phyloP scores from a whole-genome alignment of 2,888 invertebrate genomes.

The Dysmachus trigonus region DNA sequence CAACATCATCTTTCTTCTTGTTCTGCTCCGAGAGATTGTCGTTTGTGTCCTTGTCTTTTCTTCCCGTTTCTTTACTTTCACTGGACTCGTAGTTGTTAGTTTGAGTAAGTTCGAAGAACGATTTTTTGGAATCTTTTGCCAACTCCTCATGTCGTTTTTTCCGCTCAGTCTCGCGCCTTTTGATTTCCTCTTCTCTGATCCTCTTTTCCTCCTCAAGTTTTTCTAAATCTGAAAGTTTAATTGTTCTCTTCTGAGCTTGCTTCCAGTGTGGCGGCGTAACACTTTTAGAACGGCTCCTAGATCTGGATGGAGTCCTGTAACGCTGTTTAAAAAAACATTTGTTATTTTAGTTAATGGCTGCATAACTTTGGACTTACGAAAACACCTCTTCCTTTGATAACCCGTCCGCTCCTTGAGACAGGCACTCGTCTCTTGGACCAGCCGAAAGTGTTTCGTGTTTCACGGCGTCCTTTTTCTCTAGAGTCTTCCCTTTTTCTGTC shows the following conservation, averaged over 20 bases:
- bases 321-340: constrained; percentile 67
- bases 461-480: constrained; percentile 55
- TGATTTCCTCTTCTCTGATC: constrained; percentile 69
- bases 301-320: constrained; percentile 81
- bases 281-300: constrained; percentile 83
- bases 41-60: constrained; percentile 64
- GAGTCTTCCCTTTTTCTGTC: constrained; percentile 51
- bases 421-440: constrained; percentile 63
- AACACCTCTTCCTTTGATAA: constrained; percentile 90
- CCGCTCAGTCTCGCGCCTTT: constrained; percentile 67
- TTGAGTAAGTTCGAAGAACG: constrained; percentile 64
- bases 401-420: constrained; percentile 76
- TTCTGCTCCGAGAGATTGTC: constrained; percentile 48
- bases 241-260: constrained; percentile 84
- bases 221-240: constrained; percentile 84
- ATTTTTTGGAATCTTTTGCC: constrained; percentile 63
- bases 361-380: constrained; percentile 75
- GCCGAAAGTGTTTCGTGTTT: constrained; percentile 59
- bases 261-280: constrained; percentile 95
- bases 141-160: constrained; percentile 68
- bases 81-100: constrained; percentile 62
- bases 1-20: constrained; percentile 48
- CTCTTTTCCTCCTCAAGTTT: constrained; percentile 75
- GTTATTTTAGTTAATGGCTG: neutral
- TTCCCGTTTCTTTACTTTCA: constrained; percentile 62